phyloP scores from a whole-genome alignment of 2,797 vertebrate genomes.

The Cossypha niveicapilla region DNA sequence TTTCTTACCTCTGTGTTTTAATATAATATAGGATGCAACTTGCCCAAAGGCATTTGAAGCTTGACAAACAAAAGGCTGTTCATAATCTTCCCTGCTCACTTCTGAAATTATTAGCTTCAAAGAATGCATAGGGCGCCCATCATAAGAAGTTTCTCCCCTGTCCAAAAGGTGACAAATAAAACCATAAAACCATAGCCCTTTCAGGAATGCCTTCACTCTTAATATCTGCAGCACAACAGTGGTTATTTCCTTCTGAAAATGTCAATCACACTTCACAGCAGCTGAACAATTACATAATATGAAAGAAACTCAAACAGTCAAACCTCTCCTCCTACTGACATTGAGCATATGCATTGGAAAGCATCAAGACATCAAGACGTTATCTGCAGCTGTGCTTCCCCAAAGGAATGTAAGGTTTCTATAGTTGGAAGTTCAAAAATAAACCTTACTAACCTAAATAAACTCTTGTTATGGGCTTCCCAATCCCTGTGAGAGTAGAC shows the following conservation, averaged over 20 bases:
- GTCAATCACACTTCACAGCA: background rate
- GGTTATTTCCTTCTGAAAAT: background rate
- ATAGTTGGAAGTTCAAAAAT: background rate
- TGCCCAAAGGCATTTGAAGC: constrained; percentile 57
- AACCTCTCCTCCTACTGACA: background rate
- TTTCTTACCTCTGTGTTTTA: constrained; percentile 63
- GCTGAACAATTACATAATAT: background rate
- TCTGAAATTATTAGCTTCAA: constrained; percentile 70
- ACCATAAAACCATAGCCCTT: background rate
- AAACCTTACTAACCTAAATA: background rate
- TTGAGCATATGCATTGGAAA: background rate
- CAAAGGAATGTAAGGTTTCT: background rate
- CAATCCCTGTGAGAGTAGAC: background rate
- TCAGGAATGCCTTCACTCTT: background rate
- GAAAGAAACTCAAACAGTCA: background rate
- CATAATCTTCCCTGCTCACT: constrained; percentile 73
- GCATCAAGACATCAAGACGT: background rate
- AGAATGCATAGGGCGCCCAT: constrained; percentile 33
- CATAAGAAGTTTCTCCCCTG: background rate
- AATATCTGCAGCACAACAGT: background rate
- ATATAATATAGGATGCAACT: constrained; percentile 61
- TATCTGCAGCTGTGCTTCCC: background rate
- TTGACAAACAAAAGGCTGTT: constrained; percentile 63
- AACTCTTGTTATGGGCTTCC: background rate
- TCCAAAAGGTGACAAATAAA: background rate